A percentile compares a stretch with the other conserved stretches of the same genome.
Conservation (phyloP, 2,113 vertebrate genomes). For the Callospermophilus lateralis region DNA sequence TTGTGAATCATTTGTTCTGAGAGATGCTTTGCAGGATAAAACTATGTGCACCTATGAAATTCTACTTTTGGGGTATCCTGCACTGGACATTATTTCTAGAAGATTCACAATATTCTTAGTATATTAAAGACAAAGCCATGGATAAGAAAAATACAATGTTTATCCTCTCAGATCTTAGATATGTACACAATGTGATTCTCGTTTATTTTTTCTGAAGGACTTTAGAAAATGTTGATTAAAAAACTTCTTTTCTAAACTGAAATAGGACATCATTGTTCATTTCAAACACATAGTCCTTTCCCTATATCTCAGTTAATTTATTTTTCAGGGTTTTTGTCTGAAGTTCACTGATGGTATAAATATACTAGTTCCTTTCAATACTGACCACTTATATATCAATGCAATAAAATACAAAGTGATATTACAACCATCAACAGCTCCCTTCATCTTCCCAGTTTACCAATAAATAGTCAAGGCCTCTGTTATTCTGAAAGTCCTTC, state of each 20-base stretch:
- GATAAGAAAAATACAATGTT: background rate
- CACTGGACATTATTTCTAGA: background rate
- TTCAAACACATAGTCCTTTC: background rate
- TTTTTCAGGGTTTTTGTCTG: constrained; percentile 4
- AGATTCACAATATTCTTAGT: background rate
- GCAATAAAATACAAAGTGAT: background rate
- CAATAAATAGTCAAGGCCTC: background rate
- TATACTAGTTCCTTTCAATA: background rate
- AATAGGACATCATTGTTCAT: background rate
- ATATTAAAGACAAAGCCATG: background rate
- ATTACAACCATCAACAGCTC: background rate
- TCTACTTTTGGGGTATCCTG: background rate
- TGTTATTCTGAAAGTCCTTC: background rate
- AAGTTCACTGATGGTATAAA: background rate
- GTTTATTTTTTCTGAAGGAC: background rate
- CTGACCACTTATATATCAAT: background rate
- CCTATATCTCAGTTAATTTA: background rate
- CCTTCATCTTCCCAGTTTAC: background rate
- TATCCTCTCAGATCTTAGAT: background rate
- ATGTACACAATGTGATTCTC: background rate
- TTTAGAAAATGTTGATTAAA: background rate
- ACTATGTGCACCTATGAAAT: background rate
- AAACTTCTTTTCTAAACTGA: background rate
- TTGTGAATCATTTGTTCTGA: background rate
- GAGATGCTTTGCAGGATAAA: background rate